Evolutionary conservation across 1,140 invertebrate genomes (phyloP), one percentile per base, ranked within the genome.

Genomic region (Polypedilum vanderplanki): DNA sequence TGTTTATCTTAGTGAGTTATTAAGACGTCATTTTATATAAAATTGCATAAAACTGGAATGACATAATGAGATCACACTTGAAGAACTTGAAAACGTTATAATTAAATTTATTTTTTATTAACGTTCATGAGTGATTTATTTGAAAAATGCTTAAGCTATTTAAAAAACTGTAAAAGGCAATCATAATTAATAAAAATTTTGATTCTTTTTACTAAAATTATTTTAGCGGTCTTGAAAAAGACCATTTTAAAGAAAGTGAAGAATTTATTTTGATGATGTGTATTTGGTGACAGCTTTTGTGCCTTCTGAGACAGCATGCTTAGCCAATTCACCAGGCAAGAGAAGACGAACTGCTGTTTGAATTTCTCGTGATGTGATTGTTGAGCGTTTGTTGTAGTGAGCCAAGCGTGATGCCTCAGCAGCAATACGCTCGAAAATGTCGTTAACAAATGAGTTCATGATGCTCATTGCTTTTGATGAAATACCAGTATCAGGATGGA

Each of bases 401-500:
- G 88, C 86, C 76, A 92, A 79, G 78, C 88, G 85, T 10, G 88
- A 90, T 1, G 90, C 85, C 81, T 92, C 90, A 10, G 87, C 86
- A 33, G 89, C 89, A 78, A 90, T 90, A 33, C 88, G 83, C 77
- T 90, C 88, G 78, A 90, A 90, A 74, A 91, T 88, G 78, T 90
- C 88, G 78, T 86, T 87, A 41, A 89, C 87, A 79, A 91, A 91
- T 67, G 83, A 85, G 79, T 86, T 86, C 86, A 88, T 87, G 78
- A 88, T 87, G 33, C 83, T 86, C 86, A 87, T 88, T 0, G 87
- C 86, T 79, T 88, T 87, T 67, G 81, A 83, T 12, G 88, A 90
- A 57, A 91, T 87, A 41, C 89, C 88, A 75, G 87, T 90, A 78
- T 90, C 83, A 1, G 88, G 88, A 80, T 90, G 88, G 7, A 90